Evolutionary conservation across 2,797 vertebrate species (phyloP), one percentile per base, ranked within the genome.

Genomic region (Chiloscyllium punctatum): DNA sequence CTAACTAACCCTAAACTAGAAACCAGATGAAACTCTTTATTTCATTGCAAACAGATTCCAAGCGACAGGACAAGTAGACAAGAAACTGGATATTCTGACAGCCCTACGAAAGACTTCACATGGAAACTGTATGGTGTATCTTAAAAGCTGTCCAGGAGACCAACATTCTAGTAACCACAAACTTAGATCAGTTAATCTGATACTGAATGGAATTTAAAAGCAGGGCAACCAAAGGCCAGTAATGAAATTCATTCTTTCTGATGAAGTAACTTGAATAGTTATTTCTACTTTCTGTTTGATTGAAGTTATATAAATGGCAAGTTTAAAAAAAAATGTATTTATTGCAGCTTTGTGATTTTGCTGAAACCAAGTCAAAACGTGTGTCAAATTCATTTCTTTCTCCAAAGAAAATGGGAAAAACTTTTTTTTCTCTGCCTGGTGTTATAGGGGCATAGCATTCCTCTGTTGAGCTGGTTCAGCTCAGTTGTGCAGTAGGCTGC

Each of bases 121-220:
- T 42, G 62, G n/a, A 68, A 92, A 69, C 90, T 92, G 62, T 48
- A 13, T 69, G 0, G 66, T 42, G 18, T 92, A 69, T 68, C 90
- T 37, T 68, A 23, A 84, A 92, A 62, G n/a, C 25, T 42, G 37
- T 23, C 3, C 90, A 68, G 23, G 37, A 92, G 37, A 92, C 3
- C n/a, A 69, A 42, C 62, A 92, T 92, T 92, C 66, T 69, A 42
- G n/a, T 69, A 69, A 92, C 62, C 90, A 69, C 62, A 92, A 69
- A n/a, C 90, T 69, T 18, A 92, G 66, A 92, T n/a, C 66, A 42
- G 90, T 69, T 92, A 37, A 92, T 69, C 62, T 42, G 90, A 11
- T 42, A 23, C 23, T 42, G n/a, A 92, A 69, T 69, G 66, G 66
- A 11, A 92, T 92, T 92, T 69, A 92, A 69, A 62, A 11, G 21